phyloP scores from a whole-genome alignment of 2,888 invertebrate species.

The Chydorus sphaericus region DNA sequence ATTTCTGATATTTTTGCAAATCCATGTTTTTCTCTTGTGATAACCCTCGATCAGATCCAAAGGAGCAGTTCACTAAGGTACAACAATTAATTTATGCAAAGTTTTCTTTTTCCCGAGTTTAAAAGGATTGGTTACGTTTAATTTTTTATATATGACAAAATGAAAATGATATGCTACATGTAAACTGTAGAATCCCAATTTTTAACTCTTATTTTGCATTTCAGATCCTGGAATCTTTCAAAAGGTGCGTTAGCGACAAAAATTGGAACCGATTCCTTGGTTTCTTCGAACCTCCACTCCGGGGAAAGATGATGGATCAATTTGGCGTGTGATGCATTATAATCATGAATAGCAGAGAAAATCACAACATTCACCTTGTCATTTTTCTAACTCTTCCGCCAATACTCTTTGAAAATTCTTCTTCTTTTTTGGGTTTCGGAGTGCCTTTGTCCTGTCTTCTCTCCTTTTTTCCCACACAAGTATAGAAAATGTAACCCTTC shows the following conservation, averaged over 20 bases:
- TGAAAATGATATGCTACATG: too few species aligned
- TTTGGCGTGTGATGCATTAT: slow-evolving; percentile 56
- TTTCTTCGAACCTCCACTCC: slow-evolving; percentile 88
- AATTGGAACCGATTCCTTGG: slow-evolving; percentile 86
- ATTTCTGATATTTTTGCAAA: slow-evolving; percentile 99
- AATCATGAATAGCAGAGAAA: too few species aligned
- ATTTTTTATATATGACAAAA: too few species aligned
- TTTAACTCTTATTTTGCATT: not conserved
- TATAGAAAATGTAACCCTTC: too few species aligned
- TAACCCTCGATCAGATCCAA: slow-evolving; percentile 84
- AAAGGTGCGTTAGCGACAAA: slow-evolving; percentile 92
- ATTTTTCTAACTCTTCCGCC: too few species aligned
- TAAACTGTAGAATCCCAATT: too few species aligned
- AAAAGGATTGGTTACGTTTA: not conserved
- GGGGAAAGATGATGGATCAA: slow-evolving; percentile 72
- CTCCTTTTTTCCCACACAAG: too few species aligned
- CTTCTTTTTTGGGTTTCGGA: not conserved
- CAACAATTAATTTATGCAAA: slow-evolving; percentile 17
- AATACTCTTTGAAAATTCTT: not conserved
- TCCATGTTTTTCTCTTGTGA: slow-evolving; percentile 98
- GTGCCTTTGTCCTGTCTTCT: too few species aligned
- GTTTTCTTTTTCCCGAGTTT: not conserved
- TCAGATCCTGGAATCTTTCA: slow-evolving; percentile 93
- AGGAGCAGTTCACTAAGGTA: slow-evolving; percentile 94
- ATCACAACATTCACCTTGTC: too few species aligned